Evolutionary conservation across 1,140 invertebrate species (phyloP), one percentile per base, ranked within the genome.

Genomic region (Phocides pigmalion): DNA sequence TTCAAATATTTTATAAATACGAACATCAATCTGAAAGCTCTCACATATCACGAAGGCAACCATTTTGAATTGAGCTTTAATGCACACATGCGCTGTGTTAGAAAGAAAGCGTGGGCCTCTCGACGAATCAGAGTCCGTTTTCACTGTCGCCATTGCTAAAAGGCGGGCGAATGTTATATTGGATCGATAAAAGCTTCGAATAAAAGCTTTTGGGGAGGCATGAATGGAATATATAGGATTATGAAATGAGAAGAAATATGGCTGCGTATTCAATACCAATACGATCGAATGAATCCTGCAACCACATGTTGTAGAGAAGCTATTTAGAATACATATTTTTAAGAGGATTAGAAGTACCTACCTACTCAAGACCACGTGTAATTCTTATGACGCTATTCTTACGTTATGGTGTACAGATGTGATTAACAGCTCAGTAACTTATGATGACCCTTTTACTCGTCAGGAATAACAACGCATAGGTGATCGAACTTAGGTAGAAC

Each of bases 1-100:
- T 28, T 28, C 5, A 28, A 28, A 32, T 11, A 32, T 32, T 1
- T 11, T 11, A 32, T 28, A 28, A 28, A 28, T 8, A 3, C 1
- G 0, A 32, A 32, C 9, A 11, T 11, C 28, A 4, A 32, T n/a
- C 28, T 32, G 28, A 32, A 32, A 32, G 28, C n/a, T 32, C 28
- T n/a, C 8, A 39, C n/a, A 14, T 20, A 42, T 42, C 41, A 17
- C 2, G 9, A 32, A 15, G 8, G 50, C 78, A 68, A 78, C 82
- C 82, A 84, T 84, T 42, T 81, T 84, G 82, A 46, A 78, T 70
- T 16, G n/a, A 63, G 63, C 66, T 64, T 70, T 72, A n/a, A n/a
- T n/a, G n/a, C 62, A 58, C 74, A 70, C 76, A 77, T 80, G 81
- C 76, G 74, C 62, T 56, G 59, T 62, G 53, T 59, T 47, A 42